phyloP scores from a whole-genome alignment of 2,113 vertebrate species.

The Elephas maximus region DNA sequence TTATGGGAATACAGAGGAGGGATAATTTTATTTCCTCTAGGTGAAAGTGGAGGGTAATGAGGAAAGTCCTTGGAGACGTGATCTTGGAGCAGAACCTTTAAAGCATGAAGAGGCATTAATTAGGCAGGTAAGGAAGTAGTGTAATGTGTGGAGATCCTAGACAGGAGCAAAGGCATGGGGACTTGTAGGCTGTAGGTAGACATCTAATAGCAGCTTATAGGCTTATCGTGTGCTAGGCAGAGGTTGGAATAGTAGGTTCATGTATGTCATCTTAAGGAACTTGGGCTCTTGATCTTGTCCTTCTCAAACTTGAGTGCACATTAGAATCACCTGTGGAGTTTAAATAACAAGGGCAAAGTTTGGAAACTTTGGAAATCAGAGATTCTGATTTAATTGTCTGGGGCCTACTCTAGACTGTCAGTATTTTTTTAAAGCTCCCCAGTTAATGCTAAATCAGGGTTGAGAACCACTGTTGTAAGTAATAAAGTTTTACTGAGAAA shows the following conservation, averaged over 20 bases:
- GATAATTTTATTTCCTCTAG: not conserved
- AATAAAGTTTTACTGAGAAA: conserved; percentile 45
- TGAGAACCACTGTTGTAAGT: not conserved
- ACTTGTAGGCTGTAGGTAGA: not conserved
- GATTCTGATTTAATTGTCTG: conserved; percentile 34
- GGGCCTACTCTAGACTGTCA: not conserved
- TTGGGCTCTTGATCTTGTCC: not conserved
- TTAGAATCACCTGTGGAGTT: not conserved
- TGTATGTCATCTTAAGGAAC: not conserved
- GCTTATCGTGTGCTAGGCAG: not conserved
- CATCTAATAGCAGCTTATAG: not conserved
- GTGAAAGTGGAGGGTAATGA: not conserved
- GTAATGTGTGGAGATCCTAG: not conserved
- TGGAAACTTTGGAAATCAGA: not conserved
- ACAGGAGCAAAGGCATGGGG: not conserved
- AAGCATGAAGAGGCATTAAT: not conserved
- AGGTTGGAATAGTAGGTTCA: not conserved
- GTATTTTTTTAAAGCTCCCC: not conserved
- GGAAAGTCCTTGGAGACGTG: not conserved
- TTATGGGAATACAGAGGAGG: not conserved
- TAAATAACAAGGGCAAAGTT: not conserved
- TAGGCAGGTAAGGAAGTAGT: not conserved
- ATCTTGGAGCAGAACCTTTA: not conserved
- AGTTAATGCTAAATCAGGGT: not conserved
- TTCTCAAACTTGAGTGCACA: not conserved